A percentile compares a stretch with the other conserved stretches of the same genome.
Evolutionary conservation across 2,113 vertebrate species (phyloP).

Genomic region (Hymenochirus boettgeri): DNA sequence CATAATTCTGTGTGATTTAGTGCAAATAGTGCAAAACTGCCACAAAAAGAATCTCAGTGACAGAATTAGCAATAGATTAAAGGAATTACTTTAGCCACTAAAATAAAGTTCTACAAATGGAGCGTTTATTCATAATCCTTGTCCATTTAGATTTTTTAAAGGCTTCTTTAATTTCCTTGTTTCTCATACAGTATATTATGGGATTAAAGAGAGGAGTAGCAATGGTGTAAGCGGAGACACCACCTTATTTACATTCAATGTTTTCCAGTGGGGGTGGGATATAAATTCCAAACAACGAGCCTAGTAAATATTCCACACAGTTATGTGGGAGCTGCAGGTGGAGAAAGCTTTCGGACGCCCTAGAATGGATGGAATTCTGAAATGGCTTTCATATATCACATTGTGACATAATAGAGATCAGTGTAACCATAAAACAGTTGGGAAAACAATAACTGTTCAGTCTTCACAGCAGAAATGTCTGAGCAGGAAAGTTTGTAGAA

Average conservation of each 20-base stretch:
- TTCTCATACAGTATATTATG: conserved; percentile 45
- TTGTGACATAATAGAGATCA: neutral
- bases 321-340: conserved; percentile 23
- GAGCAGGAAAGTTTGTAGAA: conserved; percentile 50
- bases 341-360: conserved; percentile 4
- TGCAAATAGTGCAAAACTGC: no score
- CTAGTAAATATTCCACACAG: conserved; percentile 1
- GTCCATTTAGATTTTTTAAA: neutral
- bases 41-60: no score
- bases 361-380: neutral
- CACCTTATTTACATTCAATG: conserved; percentile 2
- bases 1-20: no score
- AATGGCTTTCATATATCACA: neutral
- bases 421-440: neutral
- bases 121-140: no score
- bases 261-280: neutral
- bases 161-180: neutral
- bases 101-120: no score
- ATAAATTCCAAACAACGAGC: neutral
- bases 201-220: conserved; percentile 46
- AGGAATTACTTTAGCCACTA: no score
- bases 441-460: neutral
- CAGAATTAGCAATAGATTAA: no score
- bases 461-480: conserved; percentile 41
- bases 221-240: conserved; percentile 28